These are phyloP conservation scores for Meles meles DNA, from an alignment of 2,113 vertebrate species.

Conservation along the genomic window DNA sequence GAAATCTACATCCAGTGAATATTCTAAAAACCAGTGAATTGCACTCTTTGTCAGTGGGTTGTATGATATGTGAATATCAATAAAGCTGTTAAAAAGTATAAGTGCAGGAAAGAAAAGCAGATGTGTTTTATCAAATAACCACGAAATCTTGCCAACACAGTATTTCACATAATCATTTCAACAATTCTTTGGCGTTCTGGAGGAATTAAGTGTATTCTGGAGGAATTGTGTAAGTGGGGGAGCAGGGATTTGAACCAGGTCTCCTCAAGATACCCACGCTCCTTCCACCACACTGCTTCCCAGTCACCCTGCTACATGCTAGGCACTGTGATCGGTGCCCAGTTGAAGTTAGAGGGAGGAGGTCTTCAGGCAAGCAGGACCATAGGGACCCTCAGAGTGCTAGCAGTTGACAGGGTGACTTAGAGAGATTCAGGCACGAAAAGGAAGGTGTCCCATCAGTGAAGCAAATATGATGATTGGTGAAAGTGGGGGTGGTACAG, in stretches of 20 bases:
- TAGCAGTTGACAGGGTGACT: not conserved
- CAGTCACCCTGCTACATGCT: not conserved
- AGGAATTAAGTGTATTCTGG: conserved; percentile 4
- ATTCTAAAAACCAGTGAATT: not conserved
- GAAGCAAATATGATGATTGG: not conserved
- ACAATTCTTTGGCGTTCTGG: not conserved
- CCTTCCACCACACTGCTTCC: not conserved
- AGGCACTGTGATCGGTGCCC: not conserved
- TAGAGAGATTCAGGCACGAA: not conserved
- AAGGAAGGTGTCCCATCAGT: not conserved
- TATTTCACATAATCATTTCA: not conserved
- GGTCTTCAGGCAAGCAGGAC: not conserved
- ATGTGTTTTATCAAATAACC: not conserved
- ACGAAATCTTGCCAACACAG: not conserved
- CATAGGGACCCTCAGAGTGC: not conserved
- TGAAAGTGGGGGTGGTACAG: not conserved
- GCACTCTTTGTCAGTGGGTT: not conserved
- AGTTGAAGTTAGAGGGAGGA: not conserved
- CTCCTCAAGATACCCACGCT: not conserved
- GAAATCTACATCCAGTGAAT: not conserved
- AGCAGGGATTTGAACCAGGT: not conserved
- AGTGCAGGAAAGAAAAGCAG: not conserved
- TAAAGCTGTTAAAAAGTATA: not conserved
- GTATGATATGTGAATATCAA: not conserved
- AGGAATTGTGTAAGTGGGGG: not conserved